These are phyloP conservation scores for Stenodera caucasica DNA, from an alignment of 2,888 invertebrate species.

Conservation along the genomic window DNA sequence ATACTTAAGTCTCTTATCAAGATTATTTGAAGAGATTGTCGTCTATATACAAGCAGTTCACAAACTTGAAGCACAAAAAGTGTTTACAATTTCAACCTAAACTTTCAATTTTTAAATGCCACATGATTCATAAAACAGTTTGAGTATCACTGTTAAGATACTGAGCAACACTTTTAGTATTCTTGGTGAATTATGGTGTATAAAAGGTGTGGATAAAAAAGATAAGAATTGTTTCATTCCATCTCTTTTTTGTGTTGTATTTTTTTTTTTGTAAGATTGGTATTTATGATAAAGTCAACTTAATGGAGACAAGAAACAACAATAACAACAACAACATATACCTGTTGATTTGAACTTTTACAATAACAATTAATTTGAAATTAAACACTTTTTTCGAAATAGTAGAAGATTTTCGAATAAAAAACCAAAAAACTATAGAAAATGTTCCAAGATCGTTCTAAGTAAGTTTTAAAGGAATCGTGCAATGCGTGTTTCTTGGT, in stretches of 20 bases:
- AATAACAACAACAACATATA: neutral
- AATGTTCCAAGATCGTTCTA: too few species aligned
- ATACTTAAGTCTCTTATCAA: neutral
- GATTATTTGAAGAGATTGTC: neutral
- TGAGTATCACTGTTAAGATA: too few species aligned
- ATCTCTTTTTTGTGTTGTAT: neutral
- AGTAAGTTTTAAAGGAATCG: too few species aligned
- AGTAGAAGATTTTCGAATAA: too few species aligned
- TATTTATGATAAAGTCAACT: conserved; percentile 1
- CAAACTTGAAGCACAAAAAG: too few species aligned
- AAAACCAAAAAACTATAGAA: too few species aligned
- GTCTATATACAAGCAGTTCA: too few species aligned
- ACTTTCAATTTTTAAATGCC: too few species aligned
- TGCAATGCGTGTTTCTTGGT: neutral
- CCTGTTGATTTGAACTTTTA: conserved; percentile 5
- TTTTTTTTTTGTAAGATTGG: neutral
- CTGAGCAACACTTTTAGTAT: neutral
- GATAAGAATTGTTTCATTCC: neutral
- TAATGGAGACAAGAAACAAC: conserved; percentile 4
- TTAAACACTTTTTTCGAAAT: neutral
- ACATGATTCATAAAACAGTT: too few species aligned
- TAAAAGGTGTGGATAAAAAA: neutral
- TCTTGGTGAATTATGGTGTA: neutral
- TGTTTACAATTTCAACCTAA: too few species aligned
- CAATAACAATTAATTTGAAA: conserved; percentile 8